Base-by-base conservation (phyloP, 2,888 invertebrate species). In the Lochmaea crataegi region DNA sequence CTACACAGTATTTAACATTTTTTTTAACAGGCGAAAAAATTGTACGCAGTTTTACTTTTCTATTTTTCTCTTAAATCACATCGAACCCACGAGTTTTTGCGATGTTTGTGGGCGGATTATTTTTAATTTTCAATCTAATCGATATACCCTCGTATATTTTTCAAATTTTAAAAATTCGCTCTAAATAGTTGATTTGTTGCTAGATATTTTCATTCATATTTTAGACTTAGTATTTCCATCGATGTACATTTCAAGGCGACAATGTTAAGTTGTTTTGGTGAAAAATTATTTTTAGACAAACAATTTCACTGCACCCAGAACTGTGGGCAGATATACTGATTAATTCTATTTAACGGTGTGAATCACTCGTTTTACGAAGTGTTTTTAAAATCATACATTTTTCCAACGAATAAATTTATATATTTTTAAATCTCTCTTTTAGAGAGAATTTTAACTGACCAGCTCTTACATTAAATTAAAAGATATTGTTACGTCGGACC, bases 251-350 rank as follows among this genome's bases (percentile, higher is more conserved):
- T 42, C 42, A 42, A 42, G 42, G 42, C 42, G 42, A 42, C 42
- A 42, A 42, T 42, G 12, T 11, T 11, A 12, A 22, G 38, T 58
- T 67, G 67, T 58, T 67, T 67, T 67, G 67, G 45, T 14, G 42
- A 14, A 58, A 66, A 61, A 53, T 74, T 76, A 76, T 76, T 74
- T 74, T 76, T 76, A 76, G 74, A 63, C 5, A 16, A 38, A 56
- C 41, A 48, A 53, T 73, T 75, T 71, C 32, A 70, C 70, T 72
- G 70, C 72, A 72, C 75, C 75, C 67, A 71, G 71, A 68, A 75
- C 48, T 69, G 74, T 75, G 74, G 74, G 74, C 16, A 66, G 71
- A 58, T 71, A 65, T 38, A 60, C 65, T 51, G 48, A 65, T 75
- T 66, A 69, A 64, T 66, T 74, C 64, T 67, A 67, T 72, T 68